Evolutionary conservation across 2,888 invertebrate genomes (phyloP).

Genomic region (Temnothorax ravouxi): DNA sequence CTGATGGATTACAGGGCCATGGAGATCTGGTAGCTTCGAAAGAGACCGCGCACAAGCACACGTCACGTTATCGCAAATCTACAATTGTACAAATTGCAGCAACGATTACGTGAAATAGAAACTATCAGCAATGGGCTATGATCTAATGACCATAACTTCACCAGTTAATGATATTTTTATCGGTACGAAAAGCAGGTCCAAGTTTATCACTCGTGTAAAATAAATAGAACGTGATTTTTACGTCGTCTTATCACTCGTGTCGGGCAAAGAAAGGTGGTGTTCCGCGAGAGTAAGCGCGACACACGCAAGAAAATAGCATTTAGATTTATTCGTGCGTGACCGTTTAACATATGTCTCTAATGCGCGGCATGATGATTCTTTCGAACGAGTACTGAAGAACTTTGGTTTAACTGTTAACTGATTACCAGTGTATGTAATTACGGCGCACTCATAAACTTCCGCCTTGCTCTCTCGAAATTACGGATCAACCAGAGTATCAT

Average conservation of each 20-base stretch:
- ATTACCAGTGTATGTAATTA: conserved; percentile 58
- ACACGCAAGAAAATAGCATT: conserved; percentile 28
- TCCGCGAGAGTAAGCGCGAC: conserved; percentile 38
- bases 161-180: not conserved
- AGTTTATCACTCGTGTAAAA: conserved; percentile 22
- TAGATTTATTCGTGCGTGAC: conserved; percentile 60
- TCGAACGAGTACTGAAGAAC: conserved; percentile 58
- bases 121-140: not conserved
- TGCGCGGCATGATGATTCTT: conserved; percentile 27
- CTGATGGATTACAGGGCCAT: conserved; percentile 65
- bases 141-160: not conserved
- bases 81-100: conserved; percentile 29
- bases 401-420: conserved; percentile 48
- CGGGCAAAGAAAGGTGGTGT: conserved; percentile 12
- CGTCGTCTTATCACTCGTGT: conserved; percentile 10
- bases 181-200: not conserved
- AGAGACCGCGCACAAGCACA: not conserved
- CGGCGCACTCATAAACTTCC: conserved; percentile 61
- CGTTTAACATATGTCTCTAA: conserved; percentile 66
- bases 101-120: conserved; percentile 7
- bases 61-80: conserved; percentile 8
- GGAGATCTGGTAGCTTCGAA: conserved; percentile 16
- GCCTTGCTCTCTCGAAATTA: conserved; percentile 66
- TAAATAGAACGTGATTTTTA: conserved; percentile 5
- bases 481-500: conserved; percentile 44